A percentile compares a stretch with the other conserved stretches of the same genome.
These are phyloP conservation scores for Darevskia mixta DNA, from an alignment of 2,797 vertebrate genomes.

Conservation along the genomic window DNA sequence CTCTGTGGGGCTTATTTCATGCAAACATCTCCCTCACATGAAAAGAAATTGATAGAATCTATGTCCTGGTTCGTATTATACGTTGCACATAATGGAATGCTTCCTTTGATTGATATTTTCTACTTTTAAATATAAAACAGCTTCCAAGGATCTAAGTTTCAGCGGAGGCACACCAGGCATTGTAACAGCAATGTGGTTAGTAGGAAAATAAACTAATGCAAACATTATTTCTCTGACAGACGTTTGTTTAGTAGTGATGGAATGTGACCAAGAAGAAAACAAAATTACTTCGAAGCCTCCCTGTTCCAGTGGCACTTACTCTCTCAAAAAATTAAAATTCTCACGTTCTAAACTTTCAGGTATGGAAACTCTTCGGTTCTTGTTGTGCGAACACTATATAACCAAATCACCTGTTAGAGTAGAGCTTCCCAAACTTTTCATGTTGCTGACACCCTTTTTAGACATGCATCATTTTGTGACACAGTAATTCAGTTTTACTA, in stretches of 20 bases:
- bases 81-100: neutral
- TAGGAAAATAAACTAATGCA: slow-evolving; percentile 23
- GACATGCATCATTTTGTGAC: too few species aligned
- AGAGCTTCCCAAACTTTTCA: neutral
- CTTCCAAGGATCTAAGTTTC: neutral
- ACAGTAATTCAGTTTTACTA: too few species aligned
- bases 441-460: neutral
- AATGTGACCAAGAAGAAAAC: slow-evolving; percentile 70
- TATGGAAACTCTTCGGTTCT: slow-evolving; percentile 32
- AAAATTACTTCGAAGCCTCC: slow-evolving; percentile 57
- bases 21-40: neutral
- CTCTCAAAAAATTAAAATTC: slow-evolving; percentile 70
- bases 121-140: neutral
- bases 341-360: slow-evolving; percentile 66
- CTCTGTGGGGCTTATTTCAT: neutral
- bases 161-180: neutral
- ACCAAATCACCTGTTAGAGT: slow-evolving; percentile 9
- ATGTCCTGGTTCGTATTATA: neutral
- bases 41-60: neutral
- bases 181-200: neutral
- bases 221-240: slow-evolving; percentile 65
- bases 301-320: slow-evolving; percentile 17
- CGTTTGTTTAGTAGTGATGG: slow-evolving; percentile 54
- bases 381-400: neutral
- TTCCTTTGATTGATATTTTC: neutral